Evolutionary conservation across 2,113 vertebrate genomes (phyloP), one percentile per base, ranked within the genome.

Genomic region (Oostethus manadensis): DNA sequence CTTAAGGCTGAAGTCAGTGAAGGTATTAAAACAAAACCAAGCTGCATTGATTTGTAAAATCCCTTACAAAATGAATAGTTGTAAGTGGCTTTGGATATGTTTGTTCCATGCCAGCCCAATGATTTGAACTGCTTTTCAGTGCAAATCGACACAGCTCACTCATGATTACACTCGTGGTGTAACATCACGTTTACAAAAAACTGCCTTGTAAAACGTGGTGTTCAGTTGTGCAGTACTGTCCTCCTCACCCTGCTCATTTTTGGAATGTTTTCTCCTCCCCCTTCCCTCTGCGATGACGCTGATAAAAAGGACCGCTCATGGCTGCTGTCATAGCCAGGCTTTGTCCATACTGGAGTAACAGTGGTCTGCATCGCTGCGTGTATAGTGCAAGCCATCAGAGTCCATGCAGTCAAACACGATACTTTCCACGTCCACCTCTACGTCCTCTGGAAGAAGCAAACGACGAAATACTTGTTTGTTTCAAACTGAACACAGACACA

Each of bases 351-450:
- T 93, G 44, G 93, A 98, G 80, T 97, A 98, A 82, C 93, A 93
- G 90, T 96, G 95, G 51, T 98, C 95, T 21, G 70, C 90, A 4
- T 84, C 88, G 0, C 82, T 46, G 42, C 89, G 81, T 0, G 91
- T 81, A 8, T 83, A 51, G 5, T 76, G 80, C 77, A 90, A 85
- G 50, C 89, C 82, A 8, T 94, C 90, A 49, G 88, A 83, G 18
- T 90, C 89, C 74, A 90, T 71, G 5, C 87, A 88, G 1, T 87
- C 75, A 3, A 93, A 93, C 67, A 91, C 89, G 8, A 84, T 72
- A 23, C 90, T 90, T 18, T 98, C 93, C 81, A 95, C 93, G 0
- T 97, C 93, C 42, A 96, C 88, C 73, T 96, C 94, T 0, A 89
- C 88, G 8, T 98, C 95, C 83, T 98, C 95, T 96, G 90, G n/a